Conservation (phyloP, 2,888 invertebrate species). For the Caenorhabditis wallacei region DNA sequence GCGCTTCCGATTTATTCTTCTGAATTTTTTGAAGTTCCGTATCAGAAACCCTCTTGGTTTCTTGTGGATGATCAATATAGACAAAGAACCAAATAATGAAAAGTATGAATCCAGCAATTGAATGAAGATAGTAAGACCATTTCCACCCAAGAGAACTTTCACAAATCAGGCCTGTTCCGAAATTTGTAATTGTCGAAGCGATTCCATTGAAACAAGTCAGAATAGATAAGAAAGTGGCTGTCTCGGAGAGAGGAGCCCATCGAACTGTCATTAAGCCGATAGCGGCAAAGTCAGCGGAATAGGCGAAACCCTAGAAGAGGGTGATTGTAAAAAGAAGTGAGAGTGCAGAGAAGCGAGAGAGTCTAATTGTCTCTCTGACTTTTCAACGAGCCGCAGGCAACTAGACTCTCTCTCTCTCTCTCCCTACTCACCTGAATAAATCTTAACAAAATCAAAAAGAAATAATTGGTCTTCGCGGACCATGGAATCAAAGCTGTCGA, state of each 20-base stretch:
- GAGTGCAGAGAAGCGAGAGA: too few species aligned
- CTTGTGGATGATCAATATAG: constrained; percentile 72
- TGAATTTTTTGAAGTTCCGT: constrained; percentile 70
- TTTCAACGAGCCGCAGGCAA: too few species aligned
- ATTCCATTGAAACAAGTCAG: constrained; percentile 78
- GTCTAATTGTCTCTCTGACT: too few species aligned
- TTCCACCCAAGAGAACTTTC: constrained; percentile 66
- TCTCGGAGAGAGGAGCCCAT: constrained; percentile 78
- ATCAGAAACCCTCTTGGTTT: constrained; percentile 60
- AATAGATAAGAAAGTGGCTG: constrained; percentile 75
- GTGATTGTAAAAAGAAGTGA: too few species aligned
- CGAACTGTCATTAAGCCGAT: constrained; percentile 71
- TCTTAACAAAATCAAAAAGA: constrained; percentile 61
- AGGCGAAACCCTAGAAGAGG: constrained; percentile 63
- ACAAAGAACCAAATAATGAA: constrained; percentile 69
- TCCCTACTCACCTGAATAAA: constrained; percentile 69
- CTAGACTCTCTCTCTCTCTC: too few species aligned
- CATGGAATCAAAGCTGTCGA: constrained; percentile 67
- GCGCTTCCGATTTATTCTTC: constrained; percentile 70
- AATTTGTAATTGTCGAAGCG: constrained; percentile 75
- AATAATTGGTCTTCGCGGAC: constrained; percentile 61
- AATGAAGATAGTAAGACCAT: constrained; percentile 67
- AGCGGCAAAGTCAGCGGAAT: constrained; percentile 71
- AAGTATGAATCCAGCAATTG: constrained; percentile 55
- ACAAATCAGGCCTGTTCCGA: constrained; percentile 68